Percentiles rank a stretch among this genome's conserved stretches.
Conservation (phyloP, 2,888 invertebrate genomes). For the Lacanobia oleracea region DNA sequence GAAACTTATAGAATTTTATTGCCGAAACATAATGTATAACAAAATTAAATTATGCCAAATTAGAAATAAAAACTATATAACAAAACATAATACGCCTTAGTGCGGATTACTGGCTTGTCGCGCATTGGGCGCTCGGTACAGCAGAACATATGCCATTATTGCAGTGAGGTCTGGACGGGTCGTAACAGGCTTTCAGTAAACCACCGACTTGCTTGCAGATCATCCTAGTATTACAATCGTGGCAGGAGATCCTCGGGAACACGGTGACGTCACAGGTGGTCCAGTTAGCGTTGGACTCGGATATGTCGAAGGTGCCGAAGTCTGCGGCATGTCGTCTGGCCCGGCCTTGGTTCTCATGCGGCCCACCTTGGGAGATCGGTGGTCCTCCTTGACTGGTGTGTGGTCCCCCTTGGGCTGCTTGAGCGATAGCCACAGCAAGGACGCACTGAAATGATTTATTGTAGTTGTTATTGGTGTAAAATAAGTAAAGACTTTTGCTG, state of each 20-base stretch:
- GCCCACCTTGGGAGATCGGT: slow-evolving; percentile 27
- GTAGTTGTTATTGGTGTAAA: background rate
- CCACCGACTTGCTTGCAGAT: slow-evolving; percentile 79
- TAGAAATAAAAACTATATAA: background rate
- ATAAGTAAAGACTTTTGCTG: background rate
- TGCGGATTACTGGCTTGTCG: background rate
- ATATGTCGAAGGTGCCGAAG: slow-evolving; percentile 28
- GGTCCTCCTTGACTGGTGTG: slow-evolving; percentile 45
- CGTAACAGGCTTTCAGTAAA: slow-evolving; percentile 71
- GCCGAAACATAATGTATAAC: background rate
- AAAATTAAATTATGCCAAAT: slow-evolving; percentile 7
- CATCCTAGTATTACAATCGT: slow-evolving; percentile 76
- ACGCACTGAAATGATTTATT: slow-evolving; percentile 48
- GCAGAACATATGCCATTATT: slow-evolving; percentile 78
- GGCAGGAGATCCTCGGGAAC: slow-evolving; percentile 70
- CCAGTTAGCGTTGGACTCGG: slow-evolving; percentile 60
- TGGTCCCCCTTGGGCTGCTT: slow-evolving; percentile 40
- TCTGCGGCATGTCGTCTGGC: slow-evolving; percentile 40
- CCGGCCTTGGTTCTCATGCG: slow-evolving; percentile 56
- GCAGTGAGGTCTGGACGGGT: slow-evolving; percentile 75
- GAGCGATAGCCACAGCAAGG: slow-evolving; percentile 36
- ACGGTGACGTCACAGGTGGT: slow-evolving; percentile 71
- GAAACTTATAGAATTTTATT: slow-evolving; percentile 7
- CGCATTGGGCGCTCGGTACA: slow-evolving; percentile 72
- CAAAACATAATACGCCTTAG: background rate